Conservation (phyloP, 2,888 invertebrate species). For the Drosophila anceps region DNA sequence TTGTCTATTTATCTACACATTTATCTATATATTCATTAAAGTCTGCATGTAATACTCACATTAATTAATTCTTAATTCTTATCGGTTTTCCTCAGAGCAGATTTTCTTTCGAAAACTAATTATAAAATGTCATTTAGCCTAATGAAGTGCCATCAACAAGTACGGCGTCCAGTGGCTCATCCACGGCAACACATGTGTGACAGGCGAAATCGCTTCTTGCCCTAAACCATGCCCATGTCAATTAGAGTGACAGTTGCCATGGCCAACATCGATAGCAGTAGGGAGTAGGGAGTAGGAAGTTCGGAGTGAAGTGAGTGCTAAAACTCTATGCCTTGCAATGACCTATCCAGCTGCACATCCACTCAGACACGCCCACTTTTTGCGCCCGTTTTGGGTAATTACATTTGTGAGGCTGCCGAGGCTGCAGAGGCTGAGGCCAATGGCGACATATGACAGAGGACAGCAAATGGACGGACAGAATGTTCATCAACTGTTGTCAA, state of each 20-base stretch:
- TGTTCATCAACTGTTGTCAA: conserved; percentile 74
- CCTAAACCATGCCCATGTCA: conserved; percentile 51
- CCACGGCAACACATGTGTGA: conserved; percentile 8
- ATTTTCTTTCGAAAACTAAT: conserved; percentile 45
- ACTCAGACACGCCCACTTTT: conserved; percentile 47
- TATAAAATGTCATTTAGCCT: conserved; percentile 51
- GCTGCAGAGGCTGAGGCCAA: background rate
- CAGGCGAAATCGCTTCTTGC: conserved; percentile 9
- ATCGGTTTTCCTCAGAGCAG: conserved; percentile 14
- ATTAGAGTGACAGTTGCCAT: conserved; percentile 74
- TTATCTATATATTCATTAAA: background rate
- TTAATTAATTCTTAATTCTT: conserved; percentile 12
- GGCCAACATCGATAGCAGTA: conserved; percentile 37
- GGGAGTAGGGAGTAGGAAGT: background rate
- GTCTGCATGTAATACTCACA: background rate
- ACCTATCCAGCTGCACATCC: conserved; percentile 27
- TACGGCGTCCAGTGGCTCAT: conserved; percentile 20
- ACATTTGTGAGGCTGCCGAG: conserved; percentile 60
- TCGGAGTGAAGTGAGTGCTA: conserved; percentile 27
- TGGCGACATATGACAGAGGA: conserved; percentile 9
- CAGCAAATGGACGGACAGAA: conserved; percentile 9
- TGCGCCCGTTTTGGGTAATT: conserved; percentile 63
- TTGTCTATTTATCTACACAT: background rate
- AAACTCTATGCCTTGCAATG: conserved; percentile 29
- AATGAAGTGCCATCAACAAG: conserved; percentile 46